A percentile compares a stretch with the other conserved stretches of the same genome.
phyloP scores from a whole-genome alignment of 2,113 vertebrate species.

The Aleadryas rufinucha region DNA sequence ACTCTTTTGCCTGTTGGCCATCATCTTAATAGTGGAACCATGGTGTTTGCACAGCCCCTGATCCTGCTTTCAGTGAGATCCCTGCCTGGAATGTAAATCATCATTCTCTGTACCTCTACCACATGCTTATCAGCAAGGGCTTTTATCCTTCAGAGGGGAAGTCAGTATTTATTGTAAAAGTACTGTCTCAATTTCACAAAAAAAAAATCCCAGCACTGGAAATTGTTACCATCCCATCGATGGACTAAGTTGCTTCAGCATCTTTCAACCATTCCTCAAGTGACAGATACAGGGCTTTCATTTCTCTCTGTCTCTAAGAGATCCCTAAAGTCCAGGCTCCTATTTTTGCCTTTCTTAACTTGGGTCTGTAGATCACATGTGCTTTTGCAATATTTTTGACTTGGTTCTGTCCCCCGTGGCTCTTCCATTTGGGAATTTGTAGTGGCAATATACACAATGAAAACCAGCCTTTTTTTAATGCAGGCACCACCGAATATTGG shows the following conservation, averaged over 20 bases:
- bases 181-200: background rate
- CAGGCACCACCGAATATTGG: background rate
- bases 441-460: background rate
- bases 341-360: background rate
- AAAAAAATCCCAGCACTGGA: background rate
- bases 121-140: background rate
- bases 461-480: background rate
- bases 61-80: background rate
- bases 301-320: background rate
- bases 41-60: background rate
- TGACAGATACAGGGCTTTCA: background rate
- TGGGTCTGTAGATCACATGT: background rate
- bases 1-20: background rate
- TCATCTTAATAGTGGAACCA: background rate
- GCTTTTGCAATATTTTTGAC: background rate
- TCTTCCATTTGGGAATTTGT: background rate
- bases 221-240: background rate
- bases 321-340: background rate
- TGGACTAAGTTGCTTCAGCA: background rate
- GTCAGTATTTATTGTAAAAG: background rate
- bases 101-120: background rate
- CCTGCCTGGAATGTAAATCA: background rate
- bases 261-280: background rate
- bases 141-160: background rate
- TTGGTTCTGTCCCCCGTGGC: background rate